Evolutionary conservation across 2,113 vertebrate genomes (phyloP).

Genomic region (Esox niger): DNA sequence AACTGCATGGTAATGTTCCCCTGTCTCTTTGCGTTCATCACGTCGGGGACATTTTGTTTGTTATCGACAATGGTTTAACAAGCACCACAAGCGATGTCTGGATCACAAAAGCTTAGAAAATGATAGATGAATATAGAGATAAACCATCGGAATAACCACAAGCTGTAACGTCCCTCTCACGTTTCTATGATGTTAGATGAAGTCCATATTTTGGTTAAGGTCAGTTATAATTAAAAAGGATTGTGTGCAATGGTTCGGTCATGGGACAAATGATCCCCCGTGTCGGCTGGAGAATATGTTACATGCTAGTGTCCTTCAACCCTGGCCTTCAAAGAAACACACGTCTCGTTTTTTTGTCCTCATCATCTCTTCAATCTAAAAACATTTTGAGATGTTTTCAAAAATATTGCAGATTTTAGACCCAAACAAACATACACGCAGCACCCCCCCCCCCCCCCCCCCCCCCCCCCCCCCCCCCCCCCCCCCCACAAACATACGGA

Average conservation of each 20-base stretch:
- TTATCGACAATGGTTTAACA: constrained; percentile 59
- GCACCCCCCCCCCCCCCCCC: too few relatives aligned
- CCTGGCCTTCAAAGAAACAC: not conserved
- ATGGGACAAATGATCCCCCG: constrained; percentile 28
- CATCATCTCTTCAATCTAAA: not conserved
- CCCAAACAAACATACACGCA: not conserved
- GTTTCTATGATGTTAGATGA: constrained; percentile 59
- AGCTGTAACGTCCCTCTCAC: constrained; percentile 38
- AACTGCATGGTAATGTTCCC: constrained; percentile 32
- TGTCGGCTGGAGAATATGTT: not conserved
- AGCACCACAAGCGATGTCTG: constrained; percentile 47
- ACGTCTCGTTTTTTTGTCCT: not conserved
- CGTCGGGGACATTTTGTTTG: constrained; percentile 54
- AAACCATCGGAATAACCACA: constrained; percentile 53
- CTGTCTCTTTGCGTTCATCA: constrained; percentile 58
- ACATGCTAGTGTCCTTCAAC: not conserved
- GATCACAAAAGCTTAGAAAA: not conserved
- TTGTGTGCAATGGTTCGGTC: constrained; percentile 37
- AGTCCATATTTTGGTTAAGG: constrained; percentile 52
- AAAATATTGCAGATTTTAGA: not conserved
- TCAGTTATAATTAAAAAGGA: constrained; percentile 59
- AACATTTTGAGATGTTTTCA: not conserved
- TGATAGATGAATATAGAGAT: constrained; percentile 57
- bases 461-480: too few relatives aligned
- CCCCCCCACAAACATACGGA: too few relatives aligned